Conservation (phyloP, 2,888 invertebrate genomes). For the Hirtodrosophila confusa region DNA sequence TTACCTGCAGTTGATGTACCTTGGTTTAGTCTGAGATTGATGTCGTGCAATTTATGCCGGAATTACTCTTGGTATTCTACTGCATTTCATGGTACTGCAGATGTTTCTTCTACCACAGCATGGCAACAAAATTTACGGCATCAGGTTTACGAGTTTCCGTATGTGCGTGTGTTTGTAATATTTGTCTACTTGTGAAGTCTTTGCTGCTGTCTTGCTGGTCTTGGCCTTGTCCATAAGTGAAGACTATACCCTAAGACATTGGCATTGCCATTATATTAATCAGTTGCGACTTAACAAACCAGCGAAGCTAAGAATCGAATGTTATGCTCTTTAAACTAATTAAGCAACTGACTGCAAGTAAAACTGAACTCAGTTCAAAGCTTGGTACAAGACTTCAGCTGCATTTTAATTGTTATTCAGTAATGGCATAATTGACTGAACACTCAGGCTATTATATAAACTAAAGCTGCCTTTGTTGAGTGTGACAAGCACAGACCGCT, state of each 20-base stretch:
- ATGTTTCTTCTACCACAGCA: slow-evolving; percentile 51
- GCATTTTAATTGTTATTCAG: not conserved
- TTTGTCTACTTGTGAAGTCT: slow-evolving; percentile 13
- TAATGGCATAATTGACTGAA: slow-evolving; percentile 13
- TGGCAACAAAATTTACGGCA: slow-evolving; percentile 63
- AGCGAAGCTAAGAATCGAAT: no score
- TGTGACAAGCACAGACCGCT: no score
- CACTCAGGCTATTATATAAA: slow-evolving; percentile 31
- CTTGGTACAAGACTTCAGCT: not conserved
- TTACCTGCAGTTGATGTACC: slow-evolving; percentile 57
- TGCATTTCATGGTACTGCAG: slow-evolving; percentile 70
- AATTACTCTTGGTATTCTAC: slow-evolving; percentile 61
- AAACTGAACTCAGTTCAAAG: not conserved
- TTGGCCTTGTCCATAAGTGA: not conserved
- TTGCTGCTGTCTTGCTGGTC: slow-evolving; percentile 14
- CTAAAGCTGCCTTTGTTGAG: not conserved
- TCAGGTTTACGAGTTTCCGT: slow-evolving; percentile 48
- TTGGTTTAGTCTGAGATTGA: slow-evolving; percentile 65
- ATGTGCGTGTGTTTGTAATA: slow-evolving; percentile 21
- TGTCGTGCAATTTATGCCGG: slow-evolving; percentile 69
- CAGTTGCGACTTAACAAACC: slow-evolving; percentile 13
- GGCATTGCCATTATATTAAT: slow-evolving; percentile 25
- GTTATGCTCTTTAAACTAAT: slow-evolving; percentile 8
- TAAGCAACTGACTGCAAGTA: slow-evolving; percentile 4
- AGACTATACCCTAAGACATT: slow-evolving; percentile 30